Percentiles rank a stretch among this genome's conserved stretches.
Evolutionary conservation across 53 echinoderm and acorn worm species (phyloP).

Genomic region (Holothuria scabra): DNA sequence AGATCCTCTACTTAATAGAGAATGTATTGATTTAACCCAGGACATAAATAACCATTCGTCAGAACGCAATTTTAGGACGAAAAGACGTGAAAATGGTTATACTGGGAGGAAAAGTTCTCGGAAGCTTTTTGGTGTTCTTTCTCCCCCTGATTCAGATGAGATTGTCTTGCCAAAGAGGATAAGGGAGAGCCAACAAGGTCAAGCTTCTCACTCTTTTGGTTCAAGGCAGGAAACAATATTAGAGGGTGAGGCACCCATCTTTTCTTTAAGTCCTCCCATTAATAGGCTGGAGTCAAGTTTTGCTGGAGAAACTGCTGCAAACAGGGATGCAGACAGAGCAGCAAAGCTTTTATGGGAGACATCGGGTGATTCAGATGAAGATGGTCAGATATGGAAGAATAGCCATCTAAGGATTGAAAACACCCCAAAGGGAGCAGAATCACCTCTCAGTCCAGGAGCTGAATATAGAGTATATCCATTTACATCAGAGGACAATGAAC

Average conservation of each 20-base stretch:
- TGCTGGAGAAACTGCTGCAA: neutral
- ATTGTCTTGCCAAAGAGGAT: constrained; percentile 20
- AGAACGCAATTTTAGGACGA: neutral
- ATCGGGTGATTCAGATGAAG: neutral
- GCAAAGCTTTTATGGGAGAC: neutral
- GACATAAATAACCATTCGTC: neutral
- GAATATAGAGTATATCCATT: constrained; percentile 5
- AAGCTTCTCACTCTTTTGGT: neutral
- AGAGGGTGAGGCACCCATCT: too few relatives aligned
- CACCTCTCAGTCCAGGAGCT: neutral
- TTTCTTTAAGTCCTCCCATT: too few relatives aligned
- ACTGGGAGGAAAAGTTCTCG: neutral
- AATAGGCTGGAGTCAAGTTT: too few relatives aligned
- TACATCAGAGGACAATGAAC: neutral
- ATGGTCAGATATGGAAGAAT: neutral
- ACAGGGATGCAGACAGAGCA: neutral
- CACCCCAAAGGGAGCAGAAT: neutral
- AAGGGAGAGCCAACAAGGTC: constrained; percentile 11
- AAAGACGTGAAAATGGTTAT: constrained; percentile 7
- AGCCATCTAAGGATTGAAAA: neutral
- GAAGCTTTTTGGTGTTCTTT: neutral
- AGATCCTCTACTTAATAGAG: constrained; percentile 25
- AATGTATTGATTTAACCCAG: neutral
- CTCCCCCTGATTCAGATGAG: neutral
- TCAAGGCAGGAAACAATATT: too few relatives aligned